Base-by-base conservation (phyloP, 2,888 invertebrate genomes). In the Macroteleia sp. region DNA sequence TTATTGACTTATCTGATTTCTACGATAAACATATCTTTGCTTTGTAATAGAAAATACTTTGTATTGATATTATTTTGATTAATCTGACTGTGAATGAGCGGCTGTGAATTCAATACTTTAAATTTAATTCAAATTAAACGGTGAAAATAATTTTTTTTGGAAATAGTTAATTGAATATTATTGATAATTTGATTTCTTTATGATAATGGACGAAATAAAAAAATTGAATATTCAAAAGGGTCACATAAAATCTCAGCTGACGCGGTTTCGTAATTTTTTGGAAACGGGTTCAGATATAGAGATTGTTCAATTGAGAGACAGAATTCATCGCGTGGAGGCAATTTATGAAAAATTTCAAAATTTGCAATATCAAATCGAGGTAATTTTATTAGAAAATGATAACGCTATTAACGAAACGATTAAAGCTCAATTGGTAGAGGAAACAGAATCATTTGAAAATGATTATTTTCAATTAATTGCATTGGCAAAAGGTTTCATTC, bases 361-460 rank as follows among this genome's bases (percentile, higher is more conserved):
- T 22, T 14, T 57, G 12, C 41, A 41, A 17, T 14, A n/a, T 41
- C 1, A 42, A 41, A 17, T 30, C 3, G 52, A 52, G 41, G n/a
- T 57, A 8, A 10, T 12, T 2, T 28, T 41, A 8, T 22, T 41
- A 28, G 42, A 41, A 41, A 12, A 9, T 9, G 57, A 28, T 12
- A 12, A 28, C 3, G 30, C 20, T 32, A n/a, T 17, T 19, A 25
- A 46, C 8, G 8, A 50, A 44, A 22, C 50, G 14, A 30, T 28
- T 14, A 30, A 50, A 14, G 2, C 12, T 14, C 36, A 52, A 36
- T n/a, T 52, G 14, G 3, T 9, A 1, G 34, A 36, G 9, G 52
- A 52, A 52, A 52, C 52, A 10, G n/a, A 20, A 20, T 5, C 10
- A 8, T 57, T 57, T 30, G 57, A 57, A 36, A 20, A 57, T 20